These are phyloP conservation scores for Carduelis carduelis DNA, from an alignment of 2,797 vertebrate species.

Conservation along the genomic window DNA sequence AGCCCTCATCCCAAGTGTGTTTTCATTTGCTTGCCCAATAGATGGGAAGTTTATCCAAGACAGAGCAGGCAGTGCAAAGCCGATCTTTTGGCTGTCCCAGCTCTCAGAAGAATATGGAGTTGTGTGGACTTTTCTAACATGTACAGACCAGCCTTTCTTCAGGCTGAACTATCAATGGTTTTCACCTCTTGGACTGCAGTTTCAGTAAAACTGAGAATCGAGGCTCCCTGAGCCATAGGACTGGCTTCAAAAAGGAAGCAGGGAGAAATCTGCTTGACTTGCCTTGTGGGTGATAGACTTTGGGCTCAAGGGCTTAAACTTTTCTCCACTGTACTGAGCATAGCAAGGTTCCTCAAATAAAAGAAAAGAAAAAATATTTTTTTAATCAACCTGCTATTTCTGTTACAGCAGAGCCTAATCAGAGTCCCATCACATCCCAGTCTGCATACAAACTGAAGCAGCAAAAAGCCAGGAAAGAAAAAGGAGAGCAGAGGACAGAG, in stretches of 20 bases:
- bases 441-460: neutral
- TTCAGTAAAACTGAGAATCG: neutral
- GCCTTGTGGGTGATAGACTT: neutral
- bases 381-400: neutral
- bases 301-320: neutral
- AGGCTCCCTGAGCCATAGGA: neutral
- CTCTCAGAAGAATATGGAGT: neutral
- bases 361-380: neutral
- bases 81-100: neutral
- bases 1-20: neutral
- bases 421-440: neutral
- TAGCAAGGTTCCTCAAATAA: neutral
- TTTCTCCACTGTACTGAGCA: accelerated
- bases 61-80: neutral
- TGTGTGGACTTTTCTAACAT: neutral
- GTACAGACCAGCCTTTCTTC: neutral
- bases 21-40: neutral
- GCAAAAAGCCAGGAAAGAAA: neutral
- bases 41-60: neutral
- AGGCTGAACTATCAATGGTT: neutral
- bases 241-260: neutral
- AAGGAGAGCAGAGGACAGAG: neutral
- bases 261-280: neutral
- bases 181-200: neutral
- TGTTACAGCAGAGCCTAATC: neutral